Conservation (phyloP, 1,140 invertebrate species). For the Calephelis virginiensis region DNA sequence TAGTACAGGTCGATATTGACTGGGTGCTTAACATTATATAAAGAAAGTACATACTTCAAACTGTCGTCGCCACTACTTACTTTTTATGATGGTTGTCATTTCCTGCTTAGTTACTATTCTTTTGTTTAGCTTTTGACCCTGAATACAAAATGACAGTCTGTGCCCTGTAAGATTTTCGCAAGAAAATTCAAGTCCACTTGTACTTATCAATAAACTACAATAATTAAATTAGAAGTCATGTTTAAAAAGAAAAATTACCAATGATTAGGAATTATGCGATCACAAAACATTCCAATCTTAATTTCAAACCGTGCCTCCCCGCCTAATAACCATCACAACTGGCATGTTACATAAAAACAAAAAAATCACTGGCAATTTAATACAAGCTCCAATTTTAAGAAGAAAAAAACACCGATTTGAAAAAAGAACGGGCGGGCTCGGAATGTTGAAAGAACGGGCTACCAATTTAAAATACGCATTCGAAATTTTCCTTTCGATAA, state of each 20-base stretch:
- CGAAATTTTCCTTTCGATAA: constrained; percentile 33
- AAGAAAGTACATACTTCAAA: too few relatives aligned
- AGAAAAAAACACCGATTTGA: constrained; percentile 33
- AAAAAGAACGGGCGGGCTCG: constrained; percentile 55
- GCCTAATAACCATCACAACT: constrained; percentile 39
- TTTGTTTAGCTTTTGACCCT: too few relatives aligned
- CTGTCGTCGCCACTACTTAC: too few relatives aligned
- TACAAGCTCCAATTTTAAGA: constrained; percentile 48
- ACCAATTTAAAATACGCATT: constrained; percentile 69
- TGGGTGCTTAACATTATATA: too few relatives aligned
- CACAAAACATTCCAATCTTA: constrained; percentile 17
- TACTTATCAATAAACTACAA: too few relatives aligned
- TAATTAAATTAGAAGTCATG: background rate
- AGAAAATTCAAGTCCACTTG: too few relatives aligned
- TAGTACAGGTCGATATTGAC: too few relatives aligned
- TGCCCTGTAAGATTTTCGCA: too few relatives aligned
- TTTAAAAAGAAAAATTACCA: constrained; percentile 18
- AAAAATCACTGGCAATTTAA: constrained; percentile 66
- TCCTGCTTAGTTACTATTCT: too few relatives aligned
- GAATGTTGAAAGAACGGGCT: constrained; percentile 71
- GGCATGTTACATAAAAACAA: constrained; percentile 41
- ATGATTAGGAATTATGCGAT: constrained; percentile 2
- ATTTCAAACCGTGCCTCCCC: constrained; percentile 20
- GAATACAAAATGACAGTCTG: too few relatives aligned
- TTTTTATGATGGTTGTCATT: too few relatives aligned